A percentile compares a stretch with the other conserved stretches of the same genome.
Evolutionary conservation across 2,113 vertebrate genomes (phyloP).

Genomic region (Orcinus orca): DNA sequence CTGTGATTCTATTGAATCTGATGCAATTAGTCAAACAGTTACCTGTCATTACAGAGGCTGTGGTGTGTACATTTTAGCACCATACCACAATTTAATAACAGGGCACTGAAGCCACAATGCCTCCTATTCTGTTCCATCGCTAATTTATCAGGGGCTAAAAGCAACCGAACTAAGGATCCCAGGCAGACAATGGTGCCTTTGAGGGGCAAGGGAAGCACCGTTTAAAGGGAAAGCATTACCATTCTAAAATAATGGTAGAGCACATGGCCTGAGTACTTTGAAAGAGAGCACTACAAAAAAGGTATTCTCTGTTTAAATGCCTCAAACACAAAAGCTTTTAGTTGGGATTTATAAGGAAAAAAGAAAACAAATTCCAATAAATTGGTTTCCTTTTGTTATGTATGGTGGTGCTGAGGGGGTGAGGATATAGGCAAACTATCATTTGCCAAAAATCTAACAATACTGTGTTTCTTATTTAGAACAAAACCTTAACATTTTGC

Average conservation of each 20-base stretch:
- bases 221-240: slow-evolving; percentile 66
- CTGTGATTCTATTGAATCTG: slow-evolving; percentile 35
- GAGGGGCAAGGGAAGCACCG: slow-evolving; percentile 32
- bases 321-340: slow-evolving; percentile 58
- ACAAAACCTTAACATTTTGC: neutral
- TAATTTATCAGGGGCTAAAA: slow-evolving; percentile 80
- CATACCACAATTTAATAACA: slow-evolving; percentile 79
- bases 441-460: neutral
- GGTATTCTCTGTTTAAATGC: slow-evolving; percentile 36
- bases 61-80: slow-evolving; percentile 64
- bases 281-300: slow-evolving; percentile 46
- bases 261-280: neutral
- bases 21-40: slow-evolving; percentile 51
- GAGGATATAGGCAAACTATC: neutral
- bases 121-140: slow-evolving; percentile 73
- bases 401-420: neutral
- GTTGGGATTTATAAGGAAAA: neutral
- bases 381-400: neutral
- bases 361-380: slow-evolving; percentile 33
- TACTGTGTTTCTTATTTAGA: neutral
- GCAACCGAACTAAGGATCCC: slow-evolving; percentile 74
- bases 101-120: slow-evolving; percentile 62
- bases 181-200: slow-evolving; percentile 77
- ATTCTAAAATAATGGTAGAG: slow-evolving; percentile 68
- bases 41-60: slow-evolving; percentile 64